These are phyloP conservation scores for Lacanobia wlatinum DNA, from an alignment of 2,888 invertebrate genomes.

Conservation along the genomic window DNA sequence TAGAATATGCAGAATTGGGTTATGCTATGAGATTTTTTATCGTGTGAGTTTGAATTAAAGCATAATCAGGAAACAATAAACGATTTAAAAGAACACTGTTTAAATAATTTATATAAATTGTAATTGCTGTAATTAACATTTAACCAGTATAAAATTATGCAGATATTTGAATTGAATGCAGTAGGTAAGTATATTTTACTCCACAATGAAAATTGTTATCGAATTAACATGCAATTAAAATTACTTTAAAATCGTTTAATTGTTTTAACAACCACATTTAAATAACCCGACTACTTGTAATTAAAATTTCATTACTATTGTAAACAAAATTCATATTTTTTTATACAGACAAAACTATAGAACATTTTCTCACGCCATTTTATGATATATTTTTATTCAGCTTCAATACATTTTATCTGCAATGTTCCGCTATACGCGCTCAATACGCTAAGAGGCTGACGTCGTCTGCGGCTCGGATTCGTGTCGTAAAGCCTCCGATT, in stretches of 20 bases:
- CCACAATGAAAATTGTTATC: conserved; percentile 34
- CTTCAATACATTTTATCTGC: conserved; percentile 64
- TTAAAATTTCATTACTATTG: conserved; percentile 7
- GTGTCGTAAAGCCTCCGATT: conserved; percentile 88
- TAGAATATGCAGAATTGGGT: conserved; percentile 73
- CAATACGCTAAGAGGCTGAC: conserved; percentile 73
- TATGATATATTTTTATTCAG: conserved; percentile 32
- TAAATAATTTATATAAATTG: conserved; percentile 27
- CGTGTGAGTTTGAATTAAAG: conserved; percentile 3
- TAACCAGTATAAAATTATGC: conserved; percentile 37
- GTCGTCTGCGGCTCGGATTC: conserved; percentile 81
- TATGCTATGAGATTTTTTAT: conserved; percentile 31
- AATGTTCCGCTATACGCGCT: conserved; percentile 68
- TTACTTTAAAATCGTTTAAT: conserved; percentile 16
- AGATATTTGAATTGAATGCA: conserved; percentile 42
- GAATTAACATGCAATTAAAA: conserved; percentile 34
- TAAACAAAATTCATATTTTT: conserved; percentile 14
- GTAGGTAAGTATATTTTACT: conserved; percentile 4
- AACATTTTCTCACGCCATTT: conserved; percentile 8
- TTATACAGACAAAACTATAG: background rate
- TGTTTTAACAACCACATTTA: conserved; percentile 21
- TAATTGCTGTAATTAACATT: conserved; percentile 38
- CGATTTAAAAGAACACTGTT: conserved; percentile 21
- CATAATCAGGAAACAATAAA: conserved; percentile 7
- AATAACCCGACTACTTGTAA: background rate